Conservation (phyloP, 2,797 vertebrate genomes). For the Trematomus bernacchii region DNA sequence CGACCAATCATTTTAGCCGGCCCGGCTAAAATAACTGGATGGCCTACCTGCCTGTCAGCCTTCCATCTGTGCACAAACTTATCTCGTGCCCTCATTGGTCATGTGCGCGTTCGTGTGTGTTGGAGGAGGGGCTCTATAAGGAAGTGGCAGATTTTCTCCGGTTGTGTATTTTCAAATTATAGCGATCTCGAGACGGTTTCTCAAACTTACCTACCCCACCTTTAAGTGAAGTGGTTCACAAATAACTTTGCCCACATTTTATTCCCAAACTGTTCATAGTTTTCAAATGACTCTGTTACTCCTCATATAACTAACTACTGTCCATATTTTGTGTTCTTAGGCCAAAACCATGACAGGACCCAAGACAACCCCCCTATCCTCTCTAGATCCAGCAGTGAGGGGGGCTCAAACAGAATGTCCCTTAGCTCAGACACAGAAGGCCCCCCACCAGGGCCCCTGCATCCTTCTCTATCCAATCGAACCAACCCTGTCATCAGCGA, state of each 20-base stretch:
- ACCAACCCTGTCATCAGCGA: constrained; percentile 95
- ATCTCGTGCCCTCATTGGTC: too few relatives aligned
- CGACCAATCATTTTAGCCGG: too few relatives aligned
- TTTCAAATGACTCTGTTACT: neutral
- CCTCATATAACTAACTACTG: neutral
- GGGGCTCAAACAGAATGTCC: constrained; percentile 95
- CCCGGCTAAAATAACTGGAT: too few relatives aligned
- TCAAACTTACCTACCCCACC: too few relatives aligned
- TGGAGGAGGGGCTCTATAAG: too few relatives aligned
- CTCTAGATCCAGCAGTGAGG: constrained; percentile 88
- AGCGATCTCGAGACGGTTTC: too few relatives aligned
- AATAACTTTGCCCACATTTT: neutral
- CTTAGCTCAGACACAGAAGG: constrained; percentile 96
- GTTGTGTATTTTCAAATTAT: too few relatives aligned
- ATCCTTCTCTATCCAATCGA: constrained; percentile 82
- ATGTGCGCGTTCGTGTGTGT: too few relatives aligned
- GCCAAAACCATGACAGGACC: constrained; percentile 77
- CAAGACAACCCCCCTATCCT: constrained; percentile 84
- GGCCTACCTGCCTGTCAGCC: too few relatives aligned
- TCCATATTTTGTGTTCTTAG: constrained; percentile 47
- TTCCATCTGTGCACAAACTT: too few relatives aligned
- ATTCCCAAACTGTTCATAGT: neutral
- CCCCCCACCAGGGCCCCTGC: constrained; percentile 79
- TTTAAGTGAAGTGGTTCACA: neutral
- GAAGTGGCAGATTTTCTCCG: too few relatives aligned